Conservation (phyloP, 1,140 invertebrate species). For the Megalopta genalis region DNA sequence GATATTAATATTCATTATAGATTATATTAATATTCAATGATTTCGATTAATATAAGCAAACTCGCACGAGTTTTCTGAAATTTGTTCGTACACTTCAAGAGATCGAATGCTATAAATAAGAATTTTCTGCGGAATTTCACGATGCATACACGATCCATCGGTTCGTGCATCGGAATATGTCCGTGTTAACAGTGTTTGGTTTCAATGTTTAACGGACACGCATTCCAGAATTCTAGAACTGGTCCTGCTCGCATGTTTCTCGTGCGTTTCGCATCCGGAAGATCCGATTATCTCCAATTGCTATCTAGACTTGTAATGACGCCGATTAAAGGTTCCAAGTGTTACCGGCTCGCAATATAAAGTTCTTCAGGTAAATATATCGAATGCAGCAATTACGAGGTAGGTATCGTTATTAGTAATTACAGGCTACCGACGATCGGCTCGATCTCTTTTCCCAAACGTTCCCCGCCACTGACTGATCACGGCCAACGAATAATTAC, state of each 20-base stretch:
- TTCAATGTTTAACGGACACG: background rate
- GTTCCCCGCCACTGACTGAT: background rate
- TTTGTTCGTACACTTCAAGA: too few species aligned
- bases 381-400: conserved; percentile 12
- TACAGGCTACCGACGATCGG: background rate
- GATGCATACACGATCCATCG: background rate
- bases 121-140: background rate
- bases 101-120: too few species aligned
- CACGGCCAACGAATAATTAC: conserved; percentile 4
- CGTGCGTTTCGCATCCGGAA: conserved; percentile 12
- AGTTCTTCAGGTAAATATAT: conserved; percentile 24
- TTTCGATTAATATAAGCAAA: too few species aligned
- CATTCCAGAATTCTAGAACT: conserved; percentile 1
- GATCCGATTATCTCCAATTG: conserved; percentile 34
- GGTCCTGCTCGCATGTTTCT: background rate
- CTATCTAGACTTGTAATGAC: conserved; percentile 31
- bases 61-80: too few species aligned
- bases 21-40: too few species aligned
- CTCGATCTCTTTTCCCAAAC: background rate
- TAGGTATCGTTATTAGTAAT: conserved; percentile 31
- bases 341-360: conserved; percentile 9
- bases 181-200: background rate
- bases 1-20: too few species aligned
- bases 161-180: background rate
- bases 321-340: conserved; percentile 28